A percentile compares a stretch with the other conserved stretches of the same genome.
Evolutionary conservation across 37 sponge, comb jelly and placozoan species (phyloP).

Genomic region (Beroe forskalii): DNA sequence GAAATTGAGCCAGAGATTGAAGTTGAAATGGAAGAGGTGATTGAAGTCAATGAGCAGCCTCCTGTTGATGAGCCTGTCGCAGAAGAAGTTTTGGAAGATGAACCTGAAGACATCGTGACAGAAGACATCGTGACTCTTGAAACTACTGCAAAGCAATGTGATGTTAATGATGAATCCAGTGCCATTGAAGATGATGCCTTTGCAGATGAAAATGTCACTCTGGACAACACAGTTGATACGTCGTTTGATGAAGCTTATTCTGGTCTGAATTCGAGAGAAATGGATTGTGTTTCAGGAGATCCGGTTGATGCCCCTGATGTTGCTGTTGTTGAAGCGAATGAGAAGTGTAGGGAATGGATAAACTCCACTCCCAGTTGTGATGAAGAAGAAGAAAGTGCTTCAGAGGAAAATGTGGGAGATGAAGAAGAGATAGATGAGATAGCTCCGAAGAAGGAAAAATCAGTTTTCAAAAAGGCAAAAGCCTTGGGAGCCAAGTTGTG

Average conservation of each 20-base stretch:
- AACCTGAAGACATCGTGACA: neutral
- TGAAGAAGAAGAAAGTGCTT: neutral
- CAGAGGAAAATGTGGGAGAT: neutral
- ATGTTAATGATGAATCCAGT: neutral
- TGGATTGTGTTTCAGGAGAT: neutral
- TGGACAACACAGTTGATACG: neutral
- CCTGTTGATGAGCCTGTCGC: neutral
- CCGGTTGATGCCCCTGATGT: neutral
- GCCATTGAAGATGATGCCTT: neutral
- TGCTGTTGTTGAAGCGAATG: neutral
- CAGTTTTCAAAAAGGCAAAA: neutral
- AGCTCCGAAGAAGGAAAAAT: neutral
- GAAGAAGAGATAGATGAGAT: neutral
- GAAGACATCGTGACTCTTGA: neutral
- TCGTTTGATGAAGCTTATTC: neutral
- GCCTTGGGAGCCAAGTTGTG: neutral
- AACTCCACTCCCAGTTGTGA: slow-evolving; percentile 1
- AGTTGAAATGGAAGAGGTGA: neutral
- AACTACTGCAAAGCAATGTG: neutral
- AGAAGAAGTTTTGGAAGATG: neutral
- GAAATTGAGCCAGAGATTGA: neutral
- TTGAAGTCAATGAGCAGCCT: neutral
- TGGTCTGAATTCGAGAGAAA: neutral
- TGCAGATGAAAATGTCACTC: neutral
- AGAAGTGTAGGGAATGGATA: slow-evolving; percentile 17